A percentile compares a stretch with the other conserved stretches of the same genome.
These are phyloP conservation scores for Apodemus agrarius DNA, from an alignment of 2,797 vertebrate genomes.

Conservation along the genomic window DNA sequence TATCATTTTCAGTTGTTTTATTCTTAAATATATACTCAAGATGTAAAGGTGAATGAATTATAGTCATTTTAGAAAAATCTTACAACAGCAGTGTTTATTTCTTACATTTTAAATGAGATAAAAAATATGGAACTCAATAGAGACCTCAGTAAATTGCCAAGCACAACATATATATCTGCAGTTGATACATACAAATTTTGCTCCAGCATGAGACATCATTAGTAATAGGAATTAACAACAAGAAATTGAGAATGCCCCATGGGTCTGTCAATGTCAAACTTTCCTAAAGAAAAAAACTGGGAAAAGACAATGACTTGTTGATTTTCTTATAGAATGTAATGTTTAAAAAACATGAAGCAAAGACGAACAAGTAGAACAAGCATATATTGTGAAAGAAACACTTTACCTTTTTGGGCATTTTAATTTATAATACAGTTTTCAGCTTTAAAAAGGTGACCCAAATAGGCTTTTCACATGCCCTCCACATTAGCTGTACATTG, in stretches of 20 bases:
- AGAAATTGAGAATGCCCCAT: not conserved
- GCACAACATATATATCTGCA: not conserved
- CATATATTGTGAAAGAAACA: not conserved
- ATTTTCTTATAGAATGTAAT: not conserved
- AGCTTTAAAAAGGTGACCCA: not conserved
- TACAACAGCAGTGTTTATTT: not conserved
- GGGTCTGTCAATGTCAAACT: not conserved
- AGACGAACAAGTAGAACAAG: not conserved
- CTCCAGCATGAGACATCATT: not conserved
- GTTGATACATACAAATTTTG: not conserved
- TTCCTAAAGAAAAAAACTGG: not conserved
- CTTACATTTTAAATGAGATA: not conserved
- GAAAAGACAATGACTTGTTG: not conserved
- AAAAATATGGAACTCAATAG: not conserved
- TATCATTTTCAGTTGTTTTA: not conserved
- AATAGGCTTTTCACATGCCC: not conserved
- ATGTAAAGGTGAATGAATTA: accelerated
- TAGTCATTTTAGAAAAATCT: not conserved
- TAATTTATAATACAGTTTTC: not conserved
- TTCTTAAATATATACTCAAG: not conserved
- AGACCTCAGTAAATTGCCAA: not conserved
- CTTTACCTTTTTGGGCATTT: not conserved
- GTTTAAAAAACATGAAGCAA: not conserved
- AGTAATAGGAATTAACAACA: not conserved
- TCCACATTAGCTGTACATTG: too few relatives aligned